Evolutionary conservation across 1,140 invertebrate species (phyloP), one percentile per base, ranked within the genome.

Genomic region (Psilanteris sp.): DNA sequence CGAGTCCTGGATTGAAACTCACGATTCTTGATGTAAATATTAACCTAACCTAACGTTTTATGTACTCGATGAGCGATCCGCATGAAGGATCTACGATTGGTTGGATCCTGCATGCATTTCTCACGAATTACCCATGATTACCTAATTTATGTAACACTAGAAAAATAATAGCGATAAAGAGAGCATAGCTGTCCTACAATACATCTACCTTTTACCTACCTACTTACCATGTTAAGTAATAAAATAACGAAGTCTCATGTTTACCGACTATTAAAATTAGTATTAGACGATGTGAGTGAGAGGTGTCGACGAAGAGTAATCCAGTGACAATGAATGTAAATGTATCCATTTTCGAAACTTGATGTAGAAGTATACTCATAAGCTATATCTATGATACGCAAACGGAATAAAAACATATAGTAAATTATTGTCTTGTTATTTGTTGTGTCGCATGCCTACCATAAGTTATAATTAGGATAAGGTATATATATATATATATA

Each of bases 351-450:
- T 88, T 86, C 81, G 80, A 88, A 89, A 88, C 82, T 89, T 87
- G 86, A 89, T 89, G 87, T 89, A 89, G 86, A 89, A 89, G 86
- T 89, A 89, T 89, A 89, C 85, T 86, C 86, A 86, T 88, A 88
- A 88, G 86, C 86, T 88, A 86, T 88, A 88, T 85, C 86, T 88
- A 88, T 87, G 82, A 88, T 86, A 88, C 82, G 85, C 84, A 88
- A 85, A 88, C 85, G 84, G 84, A 87, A 88, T 88, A 89, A 89
- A 88, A 87, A 79, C 85, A 79, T 87, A 87, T 83, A 86, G 80
- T 86, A 87, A 87, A 87, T 83, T 81, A 83, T 55, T 32, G 68
- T 22, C 10, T 79, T 61, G 3, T 70, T 67, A 32, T 62, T 76
- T 75, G 8, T 76, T 73, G 3, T 10, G 9, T 29, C 2, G 10